Conservation (phyloP, 2,888 invertebrate genomes). For the Dorcus parallelipipedus region DNA sequence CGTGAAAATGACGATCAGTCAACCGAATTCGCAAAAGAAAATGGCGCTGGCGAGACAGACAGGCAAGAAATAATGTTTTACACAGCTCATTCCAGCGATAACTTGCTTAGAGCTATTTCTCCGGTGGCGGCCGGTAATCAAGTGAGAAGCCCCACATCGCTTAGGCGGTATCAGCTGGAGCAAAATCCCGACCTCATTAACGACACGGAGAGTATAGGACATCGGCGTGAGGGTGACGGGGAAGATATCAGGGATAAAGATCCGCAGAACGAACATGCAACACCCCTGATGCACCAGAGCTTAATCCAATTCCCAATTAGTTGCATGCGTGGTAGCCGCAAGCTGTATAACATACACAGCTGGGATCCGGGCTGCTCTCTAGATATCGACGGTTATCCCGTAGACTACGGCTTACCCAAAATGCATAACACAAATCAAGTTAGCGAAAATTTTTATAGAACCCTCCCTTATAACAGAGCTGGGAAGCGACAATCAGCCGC, state of each 20-base stretch:
- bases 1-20: slow-evolving; percentile 28
- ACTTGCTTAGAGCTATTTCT: slow-evolving; percentile 36
- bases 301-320: slow-evolving; percentile 23
- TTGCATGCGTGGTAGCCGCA: slow-evolving; percentile 48
- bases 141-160: slow-evolving; percentile 55
- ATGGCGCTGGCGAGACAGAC: slow-evolving; percentile 33
- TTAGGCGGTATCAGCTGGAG: slow-evolving; percentile 55
- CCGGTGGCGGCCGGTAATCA: slow-evolving; percentile 43
- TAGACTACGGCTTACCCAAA: slow-evolving; percentile 74
- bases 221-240: slow-evolving; percentile 44
- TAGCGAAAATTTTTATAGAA: slow-evolving; percentile 65
- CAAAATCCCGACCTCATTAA: slow-evolving; percentile 79
- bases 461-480: slow-evolving; percentile 69
- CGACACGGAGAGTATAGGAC: slow-evolving; percentile 60
- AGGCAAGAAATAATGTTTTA: slow-evolving; percentile 33
- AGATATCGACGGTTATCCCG: slow-evolving; percentile 70
- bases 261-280: slow-evolving; percentile 11
- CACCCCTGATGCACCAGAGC: slow-evolving; percentile 15
- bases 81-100: slow-evolving; percentile 40
- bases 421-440: slow-evolving; percentile 40
- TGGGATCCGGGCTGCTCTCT: slow-evolving; percentile 74
- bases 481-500: slow-evolving; percentile 53
- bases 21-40: slow-evolving; percentile 31
- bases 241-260: slow-evolving; percentile 46
- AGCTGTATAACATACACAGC: slow-evolving; percentile 63